These are phyloP conservation scores for Crocodylus rhombifer DNA, from an alignment of 2,797 vertebrate species.

Conservation along the genomic window DNA sequence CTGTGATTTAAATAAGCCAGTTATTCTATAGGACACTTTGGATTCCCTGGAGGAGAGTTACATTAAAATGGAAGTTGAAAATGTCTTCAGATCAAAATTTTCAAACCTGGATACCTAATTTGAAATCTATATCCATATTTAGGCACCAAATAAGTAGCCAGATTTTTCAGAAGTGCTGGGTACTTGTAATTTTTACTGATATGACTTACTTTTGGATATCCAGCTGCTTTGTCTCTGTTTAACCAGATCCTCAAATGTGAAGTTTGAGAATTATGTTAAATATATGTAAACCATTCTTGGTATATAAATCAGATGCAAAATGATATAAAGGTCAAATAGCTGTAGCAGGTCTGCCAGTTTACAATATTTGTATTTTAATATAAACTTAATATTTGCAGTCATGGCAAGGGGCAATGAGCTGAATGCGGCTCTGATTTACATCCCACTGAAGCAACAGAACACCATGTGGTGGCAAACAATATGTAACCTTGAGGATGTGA, in stretches of 20 bases:
- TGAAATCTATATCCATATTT: background rate
- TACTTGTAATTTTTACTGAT: background rate
- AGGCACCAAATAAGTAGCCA: background rate
- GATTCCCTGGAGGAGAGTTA: background rate
- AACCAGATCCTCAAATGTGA: background rate
- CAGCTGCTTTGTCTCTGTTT: background rate
- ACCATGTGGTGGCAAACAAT: background rate
- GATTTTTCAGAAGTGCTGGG: background rate
- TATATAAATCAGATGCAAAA: background rate
- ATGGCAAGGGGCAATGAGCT: background rate
- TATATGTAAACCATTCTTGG: background rate
- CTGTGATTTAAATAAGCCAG: constrained; percentile 24
- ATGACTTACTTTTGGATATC: background rate
- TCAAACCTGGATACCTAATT: background rate
- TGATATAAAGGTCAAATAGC: background rate
- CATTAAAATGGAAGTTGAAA: constrained; percentile 22
- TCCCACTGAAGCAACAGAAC: background rate
- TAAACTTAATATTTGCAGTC: background rate
- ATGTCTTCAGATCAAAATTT: background rate
- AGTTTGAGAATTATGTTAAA: background rate
- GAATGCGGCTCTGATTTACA: background rate
- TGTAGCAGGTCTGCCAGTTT: background rate
- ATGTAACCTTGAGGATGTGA: background rate
- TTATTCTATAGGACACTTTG: constrained; percentile 24
- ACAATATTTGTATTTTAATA: background rate